Evolutionary conservation across 2,113 vertebrate genomes (phyloP), one percentile per base, ranked within the genome.

Genomic region (Rhinoptilus africanus): DNA sequence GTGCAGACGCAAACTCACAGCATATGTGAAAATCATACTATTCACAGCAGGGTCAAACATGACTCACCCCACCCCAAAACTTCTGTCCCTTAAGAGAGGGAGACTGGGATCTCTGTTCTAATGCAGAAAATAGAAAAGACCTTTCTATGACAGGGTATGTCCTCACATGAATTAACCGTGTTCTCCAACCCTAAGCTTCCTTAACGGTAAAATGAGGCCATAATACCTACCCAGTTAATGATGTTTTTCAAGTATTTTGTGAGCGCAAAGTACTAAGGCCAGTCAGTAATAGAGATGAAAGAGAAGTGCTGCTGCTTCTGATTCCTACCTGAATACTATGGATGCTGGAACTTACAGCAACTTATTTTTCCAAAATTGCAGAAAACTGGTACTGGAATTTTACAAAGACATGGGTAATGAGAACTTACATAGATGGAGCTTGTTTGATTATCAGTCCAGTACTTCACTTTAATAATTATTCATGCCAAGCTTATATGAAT

Each of bases 381-480:
- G 30, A 73, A 86, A 89, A 51, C 1, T 8, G 10, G 8, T 26
- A 53, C 4, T 4, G 20, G 22, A 87, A 81, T 89, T 84, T 80
- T 54, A 39, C 32, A 41, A 48, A 47, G 21, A 74, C 3, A 3
- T 21, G 20, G 7, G 30, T 14, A 73, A 64, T 6, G 6, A 72
- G 75, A 54, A 34, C 7, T 28, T 32, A 30, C 0, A 0, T 24
- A 57, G 11, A 22, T 18, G 15, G 27, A 80, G 7, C 17, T 45
- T 45, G 11, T 66, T 73, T 43, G 17, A 45, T 73, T 57, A 80
- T 39, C 39, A 45, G 64, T 17, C 14, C 26, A 34, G 14, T 71
- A 34, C 17, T 62, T 80, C 50, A 43, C 22, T 56, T 51, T 32
- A 57, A 19, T 43, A 62, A 48, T 18, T 76, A 20, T 15, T 66